Base-by-base conservation (phyloP, 2,113 vertebrate species). In the Pluvialis apricaria region DNA sequence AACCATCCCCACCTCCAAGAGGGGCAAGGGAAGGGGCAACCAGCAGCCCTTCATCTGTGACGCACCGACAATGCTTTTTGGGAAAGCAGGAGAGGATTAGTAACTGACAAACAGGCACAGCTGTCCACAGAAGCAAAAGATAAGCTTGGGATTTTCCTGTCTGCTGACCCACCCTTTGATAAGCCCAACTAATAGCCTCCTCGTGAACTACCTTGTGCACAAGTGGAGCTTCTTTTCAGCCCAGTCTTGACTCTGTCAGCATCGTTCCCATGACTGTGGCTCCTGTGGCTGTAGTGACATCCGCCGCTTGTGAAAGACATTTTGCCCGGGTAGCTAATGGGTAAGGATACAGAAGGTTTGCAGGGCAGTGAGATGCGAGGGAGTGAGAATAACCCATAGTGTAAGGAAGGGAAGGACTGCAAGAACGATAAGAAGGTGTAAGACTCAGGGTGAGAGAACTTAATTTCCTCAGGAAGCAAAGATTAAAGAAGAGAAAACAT, bases 141-240 rank as follows among this genome's bases (percentile, higher is more conserved):
- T 90, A 93, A 88, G 25, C 36, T 60, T 82, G 70, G 79, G 82
- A 94, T 96, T 95, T 96, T 92, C 84, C 87, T 95, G 84, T 88
- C 91, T 94, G 62, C 62, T 92, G 61, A 91, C 86, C 86, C 84
- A 85, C 66, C 86, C 86, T 96, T 80, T 62, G 94, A 88, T 94
- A 97, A 94, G 42, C 54, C 62, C 51, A 69, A 80, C 71, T 79
- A 94, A 89, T 79, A 89, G 45, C 57, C 62, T 76, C 36, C 31
- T 40, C 9, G 28, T 54, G 75, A 78, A 62, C 65, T 96, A 76
- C 66, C 57, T 49, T 55, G 61, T 76, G 81, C 73, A 64, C 60
- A 89, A 68, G 69, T 16, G 28, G 57, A 82, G 54, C 28, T 90
- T 65, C 84, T 86, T 91, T 94, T 72, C 82, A 94, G 73, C 25